phyloP scores from a whole-genome alignment of 2,888 invertebrate genomes.

The Melanchra persicariae region DNA sequence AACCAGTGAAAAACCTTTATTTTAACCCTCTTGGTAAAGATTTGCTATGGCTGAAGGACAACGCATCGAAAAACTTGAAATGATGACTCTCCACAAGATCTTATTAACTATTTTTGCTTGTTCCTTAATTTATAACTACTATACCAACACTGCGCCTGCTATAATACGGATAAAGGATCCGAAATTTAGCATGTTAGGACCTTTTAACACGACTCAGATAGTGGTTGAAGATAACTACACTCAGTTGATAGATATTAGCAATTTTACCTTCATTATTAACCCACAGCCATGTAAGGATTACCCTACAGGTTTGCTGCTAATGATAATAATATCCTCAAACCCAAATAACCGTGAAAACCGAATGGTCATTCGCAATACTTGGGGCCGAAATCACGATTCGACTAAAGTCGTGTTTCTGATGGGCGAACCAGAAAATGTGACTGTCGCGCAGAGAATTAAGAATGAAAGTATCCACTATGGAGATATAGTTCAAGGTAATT shows the following conservation, averaged over 20 bases:
- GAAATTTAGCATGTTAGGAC: constrained; percentile 74
- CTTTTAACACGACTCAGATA: constrained; percentile 69
- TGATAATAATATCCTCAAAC: constrained; percentile 93
- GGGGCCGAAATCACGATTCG: constrained; percentile 91
- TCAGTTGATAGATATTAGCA: constrained; percentile 90
- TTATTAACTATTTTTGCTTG: constrained; percentile 68
- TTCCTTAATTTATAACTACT: constrained; percentile 72
- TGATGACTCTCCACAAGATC: constrained; percentile 71
- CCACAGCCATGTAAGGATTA: constrained; percentile 89
- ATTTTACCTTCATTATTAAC: constrained; percentile 92
- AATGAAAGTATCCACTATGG: constrained; percentile 90
- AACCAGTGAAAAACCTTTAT: neutral
- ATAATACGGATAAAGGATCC: constrained; percentile 72
- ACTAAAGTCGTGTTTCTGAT: constrained; percentile 93
- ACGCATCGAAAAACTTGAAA: constrained; percentile 70
- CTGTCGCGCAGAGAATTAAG: constrained; percentile 79
- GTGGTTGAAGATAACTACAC: constrained; percentile 73
- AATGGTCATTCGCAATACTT: constrained; percentile 93
- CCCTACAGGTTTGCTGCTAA: constrained; percentile 86
- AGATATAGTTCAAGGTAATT: constrained; percentile 95
- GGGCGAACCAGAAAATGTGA: constrained; percentile 83
- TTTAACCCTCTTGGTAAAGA: neutral
- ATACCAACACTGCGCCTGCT: constrained; percentile 54
- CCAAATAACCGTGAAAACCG: constrained; percentile 92
- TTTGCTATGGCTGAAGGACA: constrained; percentile 69